phyloP scores from a whole-genome alignment of 2,888 invertebrate genomes.

The Volucella inflata region DNA sequence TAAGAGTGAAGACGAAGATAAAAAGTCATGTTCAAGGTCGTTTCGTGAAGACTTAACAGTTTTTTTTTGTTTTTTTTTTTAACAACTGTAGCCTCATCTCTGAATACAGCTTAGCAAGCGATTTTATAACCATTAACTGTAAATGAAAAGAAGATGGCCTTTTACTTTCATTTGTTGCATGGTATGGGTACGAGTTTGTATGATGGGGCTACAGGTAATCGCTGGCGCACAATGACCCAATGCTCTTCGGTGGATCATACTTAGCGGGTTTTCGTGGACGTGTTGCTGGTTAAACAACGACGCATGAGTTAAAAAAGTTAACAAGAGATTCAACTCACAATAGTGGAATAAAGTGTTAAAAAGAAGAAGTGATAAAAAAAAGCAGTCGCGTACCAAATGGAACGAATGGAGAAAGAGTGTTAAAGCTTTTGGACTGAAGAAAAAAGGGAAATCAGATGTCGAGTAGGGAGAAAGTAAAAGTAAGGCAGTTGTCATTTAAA shows the following conservation, averaged over 20 bases:
- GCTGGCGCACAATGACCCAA: conserved; percentile 54
- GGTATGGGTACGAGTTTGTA: conserved; percentile 24
- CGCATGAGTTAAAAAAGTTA: conserved; percentile 45
- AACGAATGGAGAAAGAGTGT: conserved; percentile 2
- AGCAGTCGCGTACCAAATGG: background rate
- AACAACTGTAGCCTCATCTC: conserved; percentile 51
- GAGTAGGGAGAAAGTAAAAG: conserved; percentile 44
- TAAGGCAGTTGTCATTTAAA: conserved; percentile 11
- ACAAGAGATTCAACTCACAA: conserved; percentile 9
- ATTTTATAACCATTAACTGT: conserved; percentile 66
- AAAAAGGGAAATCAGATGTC: conserved; percentile 19
- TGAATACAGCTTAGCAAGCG: conserved; percentile 44
- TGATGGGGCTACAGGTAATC: conserved; percentile 8
- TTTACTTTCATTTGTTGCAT: conserved; percentile 40
- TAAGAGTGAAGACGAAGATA: conserved; percentile 22
- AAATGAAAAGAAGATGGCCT: conserved; percentile 62
- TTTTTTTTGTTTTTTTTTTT: background rate
- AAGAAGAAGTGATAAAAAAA: conserved; percentile 33
- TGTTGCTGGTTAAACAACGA: conserved; percentile 39
- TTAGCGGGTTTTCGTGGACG: conserved; percentile 43
- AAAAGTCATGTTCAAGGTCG: conserved; percentile 73
- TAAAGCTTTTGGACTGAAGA: conserved; percentile 46
- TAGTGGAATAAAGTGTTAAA: conserved; percentile 17
- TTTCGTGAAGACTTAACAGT: conserved; percentile 57
- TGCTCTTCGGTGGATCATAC: conserved; percentile 22